A percentile compares a stretch with the other conserved stretches of the same genome.
These are phyloP conservation scores for Conopomorpha cramerella DNA, from an alignment of 1,140 invertebrate species.

Conservation along the genomic window DNA sequence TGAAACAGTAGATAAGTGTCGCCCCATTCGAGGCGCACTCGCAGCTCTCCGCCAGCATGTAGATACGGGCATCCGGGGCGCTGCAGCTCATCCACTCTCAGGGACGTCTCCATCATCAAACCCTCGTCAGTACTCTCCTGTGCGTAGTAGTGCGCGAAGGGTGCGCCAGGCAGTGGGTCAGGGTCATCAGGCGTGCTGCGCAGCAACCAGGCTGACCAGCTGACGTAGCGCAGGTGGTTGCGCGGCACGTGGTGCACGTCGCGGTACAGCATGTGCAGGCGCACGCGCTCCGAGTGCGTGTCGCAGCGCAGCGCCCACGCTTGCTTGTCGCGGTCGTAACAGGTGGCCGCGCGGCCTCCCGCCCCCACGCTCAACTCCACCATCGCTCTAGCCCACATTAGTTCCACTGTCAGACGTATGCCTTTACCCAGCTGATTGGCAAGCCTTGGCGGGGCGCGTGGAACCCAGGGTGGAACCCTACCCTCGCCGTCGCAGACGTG, in stretches of 20 bases:
- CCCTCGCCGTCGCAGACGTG: conserved; percentile 78
- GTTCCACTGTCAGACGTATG: conserved; percentile 34
- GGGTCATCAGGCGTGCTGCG: conserved; percentile 65
- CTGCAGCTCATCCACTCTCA: conserved; percentile 79
- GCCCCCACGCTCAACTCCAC: conserved; percentile 79
- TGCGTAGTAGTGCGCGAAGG: conserved; percentile 83
- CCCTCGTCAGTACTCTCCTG: conserved; percentile 83
- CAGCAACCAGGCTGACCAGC: conserved; percentile 78
- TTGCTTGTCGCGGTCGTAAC: conserved; percentile 82
- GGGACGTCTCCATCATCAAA: conserved; percentile 82
- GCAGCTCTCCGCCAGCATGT: conserved; percentile 76
- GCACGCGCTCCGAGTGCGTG: conserved; percentile 77
- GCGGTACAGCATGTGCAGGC: conserved; percentile 81
- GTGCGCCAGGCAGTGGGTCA: conserved; percentile 71
- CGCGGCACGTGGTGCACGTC: conserved; percentile 85
- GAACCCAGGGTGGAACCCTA: conserved; percentile 74
- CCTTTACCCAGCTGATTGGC: conserved; percentile 28
- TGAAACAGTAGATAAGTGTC: conserved; percentile 84
- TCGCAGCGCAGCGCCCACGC: conserved; percentile 83
- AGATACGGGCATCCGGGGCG: conserved; percentile 77
- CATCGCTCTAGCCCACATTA: conserved; percentile 65
- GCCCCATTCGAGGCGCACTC: conserved; percentile 84
- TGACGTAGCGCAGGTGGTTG: conserved; percentile 81
- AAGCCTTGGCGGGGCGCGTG: conserved; percentile 55
- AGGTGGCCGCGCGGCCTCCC: conserved; percentile 71